Evolutionary conservation across 35 echinoderm and acorn worm species (phyloP), one percentile per base, ranked within the genome.

Genomic region (Anneissia japonica): DNA sequence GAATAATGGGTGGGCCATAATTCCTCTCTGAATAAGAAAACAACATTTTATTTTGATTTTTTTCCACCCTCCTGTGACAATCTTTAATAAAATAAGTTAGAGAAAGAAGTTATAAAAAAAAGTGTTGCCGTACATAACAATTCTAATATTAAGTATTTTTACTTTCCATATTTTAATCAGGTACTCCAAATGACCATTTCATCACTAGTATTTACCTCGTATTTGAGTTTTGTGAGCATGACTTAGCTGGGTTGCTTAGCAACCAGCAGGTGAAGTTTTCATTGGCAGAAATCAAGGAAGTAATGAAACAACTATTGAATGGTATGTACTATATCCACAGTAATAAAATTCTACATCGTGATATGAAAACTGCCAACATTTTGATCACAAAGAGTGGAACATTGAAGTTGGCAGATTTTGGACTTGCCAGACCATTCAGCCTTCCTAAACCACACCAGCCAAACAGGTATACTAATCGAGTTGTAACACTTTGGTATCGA

Each of bases 211-310:
- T 99, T 28, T 99, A 89, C 55, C 84, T 99, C 0, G 96, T 99
- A 26, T 99, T 97, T 99, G 96, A 99, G 64, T 99, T 99, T 75
- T 99, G 96, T 72, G 96, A 94, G 41, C 96, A 99, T 89, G 96
- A 99, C 46, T 84, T 99, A 29, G 96, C 96, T 0, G 96, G 96
- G 34, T 87, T 99, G 2, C 96, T 94, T 31, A 94, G 92, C 64
- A 99, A 99, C 46, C 36, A 33, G 56, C 91, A 99, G 14, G 96
- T 99, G 35, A 91, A 99, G 38, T 94, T 99, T 77, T 94, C 92
- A 16, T 72, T 99, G 35, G 96, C 92, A 30, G 96, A 94, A 36
- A 99, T 99, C 84, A 99, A 99, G 39, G 92, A 88, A 28, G 90
- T 90, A 51, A 85, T 99, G 79, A 99, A 93, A 74, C 91, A 91